phyloP scores from a whole-genome alignment of 2,888 invertebrate species.

The Caprella mutica region DNA sequence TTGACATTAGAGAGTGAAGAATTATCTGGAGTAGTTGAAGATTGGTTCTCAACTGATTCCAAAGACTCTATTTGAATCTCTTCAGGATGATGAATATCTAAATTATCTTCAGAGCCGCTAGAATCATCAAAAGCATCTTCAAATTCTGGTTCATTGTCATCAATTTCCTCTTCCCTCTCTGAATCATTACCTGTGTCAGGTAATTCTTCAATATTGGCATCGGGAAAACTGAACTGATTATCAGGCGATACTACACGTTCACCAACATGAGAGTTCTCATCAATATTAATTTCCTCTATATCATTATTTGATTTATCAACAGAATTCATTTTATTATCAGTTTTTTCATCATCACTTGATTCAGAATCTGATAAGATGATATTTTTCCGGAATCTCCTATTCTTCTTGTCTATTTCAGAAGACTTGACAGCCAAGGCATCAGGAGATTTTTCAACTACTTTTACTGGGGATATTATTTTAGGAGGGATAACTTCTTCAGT shows the following conservation, averaged over 20 bases:
- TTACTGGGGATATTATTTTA: background rate
- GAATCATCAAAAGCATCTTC: slow-evolving; percentile 12
- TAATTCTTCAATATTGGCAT: too few relatives aligned
- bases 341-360: slow-evolving; percentile 13
- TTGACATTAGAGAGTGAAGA: too few relatives aligned
- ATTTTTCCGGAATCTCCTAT: slow-evolving; percentile 21
- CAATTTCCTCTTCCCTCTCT: slow-evolving; percentile 13
- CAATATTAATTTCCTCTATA: background rate
- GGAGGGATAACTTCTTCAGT: background rate
- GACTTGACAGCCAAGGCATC: slow-evolving; percentile 11
- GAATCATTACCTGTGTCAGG: background rate
- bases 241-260: too few relatives aligned
- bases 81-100: too few relatives aligned
- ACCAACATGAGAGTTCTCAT: background rate
- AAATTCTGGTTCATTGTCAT: slow-evolving; percentile 11
- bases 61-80: too few relatives aligned
- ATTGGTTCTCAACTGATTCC: too few relatives aligned
- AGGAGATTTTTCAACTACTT: background rate
- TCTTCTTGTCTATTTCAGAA: slow-evolving; percentile 9
- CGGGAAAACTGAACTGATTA: too few relatives aligned
- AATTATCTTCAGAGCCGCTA: background rate
- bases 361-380: slow-evolving; percentile 19
- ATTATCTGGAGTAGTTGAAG: too few relatives aligned
- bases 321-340: background rate
- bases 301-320: background rate